These are phyloP conservation scores for Rana temporaria DNA, from an alignment of 2,113 vertebrate genomes.

Conservation along the genomic window DNA sequence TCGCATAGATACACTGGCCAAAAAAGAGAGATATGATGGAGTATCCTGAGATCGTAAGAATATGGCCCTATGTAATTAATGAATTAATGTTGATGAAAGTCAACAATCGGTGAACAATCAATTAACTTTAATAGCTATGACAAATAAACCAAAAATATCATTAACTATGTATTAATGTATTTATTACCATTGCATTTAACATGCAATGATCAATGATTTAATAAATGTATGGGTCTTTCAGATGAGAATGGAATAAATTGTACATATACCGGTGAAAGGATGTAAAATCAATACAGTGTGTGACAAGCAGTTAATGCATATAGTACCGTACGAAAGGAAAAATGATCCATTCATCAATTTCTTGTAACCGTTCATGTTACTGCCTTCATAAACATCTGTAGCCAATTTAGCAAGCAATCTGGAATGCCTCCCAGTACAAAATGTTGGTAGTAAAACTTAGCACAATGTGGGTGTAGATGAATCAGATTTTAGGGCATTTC, in stretches of 20 bases:
- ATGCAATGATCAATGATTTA: slow-evolving; percentile 7
- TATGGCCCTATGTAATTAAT: too few relatives aligned
- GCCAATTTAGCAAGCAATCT: slow-evolving; percentile 48
- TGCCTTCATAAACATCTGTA: slow-evolving; percentile 31
- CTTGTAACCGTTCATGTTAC: slow-evolving; percentile 19
- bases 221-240: not conserved
- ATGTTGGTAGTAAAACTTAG: slow-evolving; percentile 30
- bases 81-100: not conserved
- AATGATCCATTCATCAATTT: slow-evolving; percentile 25
- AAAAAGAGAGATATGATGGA: too few relatives aligned
- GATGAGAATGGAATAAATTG: slow-evolving; percentile 8
- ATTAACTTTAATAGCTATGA: not conserved
- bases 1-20: too few relatives aligned
- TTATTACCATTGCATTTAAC: not conserved
- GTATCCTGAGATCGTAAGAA: too few relatives aligned
- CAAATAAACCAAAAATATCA: not conserved
- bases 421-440: slow-evolving; percentile 32
- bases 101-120: not conserved
- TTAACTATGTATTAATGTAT: slow-evolving; percentile 20
- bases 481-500: slow-evolving; percentile 24
- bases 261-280: not conserved
- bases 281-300: slow-evolving; percentile 19
- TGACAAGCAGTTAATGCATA: slow-evolving; percentile 34
- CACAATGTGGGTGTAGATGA: slow-evolving; percentile 32
- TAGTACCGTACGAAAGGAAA: not conserved